A percentile compares a stretch with the other conserved stretches of the same genome.
Evolutionary conservation across 2,113 vertebrate genomes (phyloP).

Genomic region (Vireo altiloquus): DNA sequence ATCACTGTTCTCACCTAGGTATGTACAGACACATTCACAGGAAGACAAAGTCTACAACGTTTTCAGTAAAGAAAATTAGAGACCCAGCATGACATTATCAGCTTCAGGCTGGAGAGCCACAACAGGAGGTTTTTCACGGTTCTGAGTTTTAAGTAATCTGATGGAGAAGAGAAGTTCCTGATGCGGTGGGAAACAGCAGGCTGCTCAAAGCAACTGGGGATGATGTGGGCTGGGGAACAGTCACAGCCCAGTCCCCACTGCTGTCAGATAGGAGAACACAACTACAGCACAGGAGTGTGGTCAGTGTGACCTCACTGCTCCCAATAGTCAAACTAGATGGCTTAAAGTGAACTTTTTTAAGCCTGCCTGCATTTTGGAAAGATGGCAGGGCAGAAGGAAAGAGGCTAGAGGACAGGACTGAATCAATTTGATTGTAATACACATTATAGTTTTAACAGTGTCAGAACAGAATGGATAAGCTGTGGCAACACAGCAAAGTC

Average conservation of each 20-base stretch:
- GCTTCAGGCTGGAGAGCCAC: neutral
- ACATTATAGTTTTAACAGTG: neutral
- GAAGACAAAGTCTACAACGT: neutral
- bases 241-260: neutral
- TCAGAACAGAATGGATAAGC: neutral
- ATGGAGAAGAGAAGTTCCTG: neutral
- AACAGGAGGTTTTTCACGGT: neutral
- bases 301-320: neutral
- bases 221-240: too few relatives aligned
- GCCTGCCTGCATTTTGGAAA: neutral
- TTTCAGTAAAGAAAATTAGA: neutral
- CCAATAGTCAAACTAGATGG: fast-evolving
- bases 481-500: neutral
- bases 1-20: neutral
- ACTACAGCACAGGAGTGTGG: neutral
- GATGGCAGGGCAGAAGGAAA: neutral
- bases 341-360: neutral
- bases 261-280: neutral
- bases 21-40: neutral
- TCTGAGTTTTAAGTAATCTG: neutral
- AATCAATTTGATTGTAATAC: neutral
- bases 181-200: neutral
- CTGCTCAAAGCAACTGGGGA: neutral
- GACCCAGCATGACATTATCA: neutral
- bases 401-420: neutral